Evolutionary conservation across 23 tunicate genomes (phyloP).

Genomic region (Oikopleura albicans): DNA sequence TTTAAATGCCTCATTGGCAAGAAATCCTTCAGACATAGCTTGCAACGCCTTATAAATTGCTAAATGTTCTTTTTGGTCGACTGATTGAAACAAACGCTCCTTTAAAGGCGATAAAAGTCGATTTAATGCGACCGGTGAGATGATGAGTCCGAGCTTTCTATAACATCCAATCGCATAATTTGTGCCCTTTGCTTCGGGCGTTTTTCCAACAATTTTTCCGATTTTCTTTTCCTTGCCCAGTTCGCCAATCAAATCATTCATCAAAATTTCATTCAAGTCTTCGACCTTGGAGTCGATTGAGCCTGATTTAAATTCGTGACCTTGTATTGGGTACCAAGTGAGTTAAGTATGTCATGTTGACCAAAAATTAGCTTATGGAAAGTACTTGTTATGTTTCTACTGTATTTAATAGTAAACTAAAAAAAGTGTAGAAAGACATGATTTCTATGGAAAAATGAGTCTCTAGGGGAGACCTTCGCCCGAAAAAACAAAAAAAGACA

Average conservation of each 20-base stretch:
- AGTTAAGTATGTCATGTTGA: too few relatives aligned
- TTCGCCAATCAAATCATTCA: constrained; percentile 41
- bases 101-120: constrained; percentile 38
- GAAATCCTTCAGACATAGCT: constrained; percentile 39
- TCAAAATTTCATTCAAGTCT: constrained; percentile 26
- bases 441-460: too few relatives aligned
- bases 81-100: constrained; percentile 25
- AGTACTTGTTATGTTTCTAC: too few relatives aligned
- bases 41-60: constrained; percentile 22
- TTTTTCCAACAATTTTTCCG: constrained; percentile 32
- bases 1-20: constrained; percentile 24
- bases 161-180: constrained; percentile 32
- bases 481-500: too few relatives aligned
- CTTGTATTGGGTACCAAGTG: too few relatives aligned
- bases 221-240: constrained; percentile 33
- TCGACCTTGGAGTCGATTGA: constrained; percentile 27
- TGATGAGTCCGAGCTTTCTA: constrained; percentile 23
- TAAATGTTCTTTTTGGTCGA: constrained; percentile 26
- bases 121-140: constrained; percentile 19
- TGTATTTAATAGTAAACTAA: too few relatives aligned
- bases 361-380: too few relatives aligned
- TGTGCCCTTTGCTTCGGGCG: constrained; percentile 75
- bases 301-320: constrained; percentile 21
- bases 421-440: too few relatives aligned
- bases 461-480: too few relatives aligned